A percentile compares a stretch with the other conserved stretches of the same genome.
phyloP scores from a whole-genome alignment of 2,888 invertebrate species.

The Achlya flavicornis region DNA sequence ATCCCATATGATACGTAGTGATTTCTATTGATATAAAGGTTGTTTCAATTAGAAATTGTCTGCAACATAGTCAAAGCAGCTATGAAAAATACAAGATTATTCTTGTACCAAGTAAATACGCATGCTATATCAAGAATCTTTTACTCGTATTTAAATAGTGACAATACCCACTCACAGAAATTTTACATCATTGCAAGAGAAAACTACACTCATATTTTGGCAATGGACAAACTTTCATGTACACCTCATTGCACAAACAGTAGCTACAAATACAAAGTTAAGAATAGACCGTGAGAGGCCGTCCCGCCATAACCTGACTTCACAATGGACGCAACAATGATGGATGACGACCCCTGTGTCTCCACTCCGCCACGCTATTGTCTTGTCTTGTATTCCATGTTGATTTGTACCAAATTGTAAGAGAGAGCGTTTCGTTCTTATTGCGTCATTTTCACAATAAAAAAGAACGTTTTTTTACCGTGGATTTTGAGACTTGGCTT shows the following conservation, averaged over 20 bases:
- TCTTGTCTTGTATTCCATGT: slow-evolving; percentile 40
- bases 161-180: background rate
- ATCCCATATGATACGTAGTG: too few species aligned
- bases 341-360: slow-evolving; percentile 43
- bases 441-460: too few species aligned
- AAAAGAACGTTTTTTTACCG: too few species aligned
- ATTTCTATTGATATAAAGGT: too few species aligned
- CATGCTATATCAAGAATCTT: too few species aligned
- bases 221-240: slow-evolving; percentile 1
- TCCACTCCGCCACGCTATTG: slow-evolving; percentile 40
- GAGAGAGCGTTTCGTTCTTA: background rate
- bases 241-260: slow-evolving; percentile 15
- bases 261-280: slow-evolving; percentile 10
- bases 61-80: too few species aligned
- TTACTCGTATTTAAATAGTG: too few species aligned
- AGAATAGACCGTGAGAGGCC: slow-evolving; percentile 23
- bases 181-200: background rate
- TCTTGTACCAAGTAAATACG: too few species aligned
- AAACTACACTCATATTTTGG: background rate
- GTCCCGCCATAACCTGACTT: slow-evolving; percentile 36
- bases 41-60: too few species aligned
- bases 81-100: too few species aligned
- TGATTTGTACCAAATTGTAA: slow-evolving; percentile 8
- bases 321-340: slow-evolving; percentile 50
- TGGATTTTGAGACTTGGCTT: too few species aligned